A percentile compares a stretch with the other conserved stretches of the same genome.
Conservation (phyloP, 2,888 invertebrate species). For the Adelognathus sp. region DNA sequence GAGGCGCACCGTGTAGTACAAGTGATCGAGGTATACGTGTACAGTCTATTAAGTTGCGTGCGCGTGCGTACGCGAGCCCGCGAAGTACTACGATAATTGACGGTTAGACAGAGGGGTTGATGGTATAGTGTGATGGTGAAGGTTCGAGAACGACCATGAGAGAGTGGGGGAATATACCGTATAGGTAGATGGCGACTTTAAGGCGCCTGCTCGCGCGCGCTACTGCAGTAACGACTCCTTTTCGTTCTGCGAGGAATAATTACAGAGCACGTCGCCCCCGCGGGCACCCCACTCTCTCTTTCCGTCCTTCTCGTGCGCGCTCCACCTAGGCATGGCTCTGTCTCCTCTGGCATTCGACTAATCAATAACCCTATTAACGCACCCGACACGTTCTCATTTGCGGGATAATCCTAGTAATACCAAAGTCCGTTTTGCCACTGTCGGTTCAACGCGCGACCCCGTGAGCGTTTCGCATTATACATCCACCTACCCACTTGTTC, state of each 20-base stretch:
- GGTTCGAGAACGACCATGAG: constrained; percentile 39
- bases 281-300: constrained; percentile 38
- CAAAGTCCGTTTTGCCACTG: constrained; percentile 59
- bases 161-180: constrained; percentile 39
- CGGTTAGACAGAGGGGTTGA: constrained; percentile 55
- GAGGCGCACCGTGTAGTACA: constrained; percentile 30
- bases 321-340: constrained; percentile 30
- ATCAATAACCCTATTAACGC: constrained; percentile 73
- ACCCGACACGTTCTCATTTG: constrained; percentile 68
- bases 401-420: constrained; percentile 63
- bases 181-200: constrained; percentile 65
- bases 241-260: constrained; percentile 70
- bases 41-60: constrained; percentile 50
- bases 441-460: constrained; percentile 47
- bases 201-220: constrained; percentile 66
- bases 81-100: constrained; percentile 67
- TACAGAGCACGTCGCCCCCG: constrained; percentile 66
- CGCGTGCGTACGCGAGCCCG: constrained; percentile 59
- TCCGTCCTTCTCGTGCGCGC: constrained; percentile 8
- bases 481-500: constrained; percentile 48
- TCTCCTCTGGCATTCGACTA: constrained; percentile 64
- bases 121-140: constrained; percentile 35
- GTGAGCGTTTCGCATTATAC: constrained; percentile 53
- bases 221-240: constrained; percentile 68
- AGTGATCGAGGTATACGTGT: constrained; percentile 34